These are phyloP conservation scores for Phymastichus coffea DNA, from an alignment of 1,140 invertebrate genomes.

Conservation along the genomic window DNA sequence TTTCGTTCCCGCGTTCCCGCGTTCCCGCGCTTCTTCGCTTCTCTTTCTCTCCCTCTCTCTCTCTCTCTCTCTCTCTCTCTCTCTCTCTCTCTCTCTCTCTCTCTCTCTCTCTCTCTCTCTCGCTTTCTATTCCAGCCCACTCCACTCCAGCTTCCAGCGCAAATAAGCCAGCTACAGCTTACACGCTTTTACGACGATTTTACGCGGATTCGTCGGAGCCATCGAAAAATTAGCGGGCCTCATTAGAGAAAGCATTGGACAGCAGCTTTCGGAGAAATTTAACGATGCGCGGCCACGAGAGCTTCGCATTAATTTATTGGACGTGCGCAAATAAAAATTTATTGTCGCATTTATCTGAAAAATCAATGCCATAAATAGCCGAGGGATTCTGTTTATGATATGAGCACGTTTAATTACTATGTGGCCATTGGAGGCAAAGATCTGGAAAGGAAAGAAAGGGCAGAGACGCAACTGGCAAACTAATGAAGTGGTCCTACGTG, in stretches of 20 bases:
- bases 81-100: slow-evolving; percentile 5
- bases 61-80: slow-evolving; percentile 17
- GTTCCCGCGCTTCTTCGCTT: no score
- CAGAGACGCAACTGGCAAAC: slow-evolving; percentile 12
- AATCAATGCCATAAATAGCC: slow-evolving; percentile 29
- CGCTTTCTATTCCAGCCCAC: no score
- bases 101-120: slow-evolving; percentile 13
- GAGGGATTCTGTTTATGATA: slow-evolving; percentile 12
- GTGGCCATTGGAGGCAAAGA: slow-evolving; percentile 6
- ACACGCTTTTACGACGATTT: no score
- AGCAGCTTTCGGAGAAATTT: no score
- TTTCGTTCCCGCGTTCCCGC: no score
- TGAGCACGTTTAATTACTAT: slow-evolving; percentile 22
- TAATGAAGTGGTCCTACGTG: slow-evolving; percentile 33
- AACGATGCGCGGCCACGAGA: no score
- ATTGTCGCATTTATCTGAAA: slow-evolving; percentile 24
- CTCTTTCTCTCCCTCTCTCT: slow-evolving; percentile 27
- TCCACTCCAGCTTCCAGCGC: no score
- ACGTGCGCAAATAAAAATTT: slow-evolving; percentile 26
- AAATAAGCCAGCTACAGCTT: no score
- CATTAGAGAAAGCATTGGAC: no score
- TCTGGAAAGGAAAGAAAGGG: neutral
- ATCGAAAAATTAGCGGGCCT: no score
- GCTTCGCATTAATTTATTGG: no score
- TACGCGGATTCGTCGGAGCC: no score